Conservation (phyloP, 1,140 invertebrate species). For the Myzus persicae region DNA sequence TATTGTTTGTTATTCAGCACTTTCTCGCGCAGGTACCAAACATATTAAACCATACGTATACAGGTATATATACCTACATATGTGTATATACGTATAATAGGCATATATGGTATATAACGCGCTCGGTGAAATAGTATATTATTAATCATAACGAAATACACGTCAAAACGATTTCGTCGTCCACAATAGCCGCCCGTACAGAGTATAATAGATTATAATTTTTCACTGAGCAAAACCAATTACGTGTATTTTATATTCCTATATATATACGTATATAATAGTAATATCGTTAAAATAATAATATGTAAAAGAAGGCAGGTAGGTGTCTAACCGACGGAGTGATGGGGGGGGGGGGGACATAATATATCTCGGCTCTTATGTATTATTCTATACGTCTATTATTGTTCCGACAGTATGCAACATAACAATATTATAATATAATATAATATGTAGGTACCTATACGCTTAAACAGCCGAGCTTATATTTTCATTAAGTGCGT, state of each 20-base stretch:
- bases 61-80: background rate
- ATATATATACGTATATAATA: background rate
- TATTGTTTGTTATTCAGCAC: conserved; percentile 26
- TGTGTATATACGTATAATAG: no score
- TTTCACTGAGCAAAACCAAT: conserved; percentile 16
- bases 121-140: conserved; percentile 23
- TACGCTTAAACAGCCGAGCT: no score
- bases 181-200: background rate
- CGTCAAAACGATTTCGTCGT: conserved; percentile 31
- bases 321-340: background rate
- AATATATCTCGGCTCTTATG: background rate
- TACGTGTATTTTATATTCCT: conserved; percentile 5
- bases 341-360: background rate
- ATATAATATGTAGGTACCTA: no score
- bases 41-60: background rate
- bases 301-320: background rate
- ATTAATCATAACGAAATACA: conserved; percentile 37
- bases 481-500: no score
- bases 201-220: conserved; percentile 24
- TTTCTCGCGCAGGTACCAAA: background rate
- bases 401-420: background rate
- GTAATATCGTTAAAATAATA: background rate
- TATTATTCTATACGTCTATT: background rate
- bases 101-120: background rate
- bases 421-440: background rate